These are phyloP conservation scores for Electrophaes corylata DNA, from an alignment of 2,888 invertebrate genomes.

Conservation along the genomic window DNA sequence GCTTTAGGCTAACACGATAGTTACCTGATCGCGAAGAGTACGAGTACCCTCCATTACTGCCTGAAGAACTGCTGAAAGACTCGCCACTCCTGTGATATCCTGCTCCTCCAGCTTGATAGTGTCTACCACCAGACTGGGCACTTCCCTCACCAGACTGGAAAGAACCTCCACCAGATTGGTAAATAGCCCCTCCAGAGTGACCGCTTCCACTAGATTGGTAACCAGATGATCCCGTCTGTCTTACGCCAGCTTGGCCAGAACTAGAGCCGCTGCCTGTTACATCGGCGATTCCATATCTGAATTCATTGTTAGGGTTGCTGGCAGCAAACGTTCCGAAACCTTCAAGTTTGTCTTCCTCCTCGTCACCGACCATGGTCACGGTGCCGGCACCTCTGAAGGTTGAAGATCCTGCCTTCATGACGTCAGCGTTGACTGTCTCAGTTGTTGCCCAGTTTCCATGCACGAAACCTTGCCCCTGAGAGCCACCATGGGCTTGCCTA, in stretches of 20 bases:
- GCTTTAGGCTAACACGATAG: neutral
- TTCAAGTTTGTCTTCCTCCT: slow-evolving; percentile 67
- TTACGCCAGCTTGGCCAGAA: slow-evolving; percentile 34
- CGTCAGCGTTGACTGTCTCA: slow-evolving; percentile 75
- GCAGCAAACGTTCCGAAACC: slow-evolving; percentile 72
- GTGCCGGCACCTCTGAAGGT: slow-evolving; percentile 62
- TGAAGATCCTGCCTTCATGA: slow-evolving; percentile 72
- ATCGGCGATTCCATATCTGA: slow-evolving; percentile 71
- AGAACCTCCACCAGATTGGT: slow-evolving; percentile 32
- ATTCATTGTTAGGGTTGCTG: slow-evolving; percentile 69
- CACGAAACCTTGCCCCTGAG: slow-evolving; percentile 61
- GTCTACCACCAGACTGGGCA: slow-evolving; percentile 25
- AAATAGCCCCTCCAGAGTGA: slow-evolving; percentile 18
- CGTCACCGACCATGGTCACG: slow-evolving; percentile 70
- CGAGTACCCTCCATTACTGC: slow-evolving; percentile 54
- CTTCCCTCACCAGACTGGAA: slow-evolving; percentile 34
- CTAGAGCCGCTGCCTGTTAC: slow-evolving; percentile 54
- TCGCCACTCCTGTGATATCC: slow-evolving; percentile 36
- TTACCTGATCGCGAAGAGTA: slow-evolving; percentile 71
- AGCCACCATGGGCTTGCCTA: slow-evolving; percentile 37
- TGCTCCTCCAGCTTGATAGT: slow-evolving; percentile 35
- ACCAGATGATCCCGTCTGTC: slow-evolving; percentile 13
- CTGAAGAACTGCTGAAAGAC: slow-evolving; percentile 41
- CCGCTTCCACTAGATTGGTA: neutral
- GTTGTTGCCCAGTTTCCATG: slow-evolving; percentile 76